Evolutionary conservation across 2,113 vertebrate species (phyloP), one percentile per base, ranked within the genome.

Genomic region (Tapirus terrestris): DNA sequence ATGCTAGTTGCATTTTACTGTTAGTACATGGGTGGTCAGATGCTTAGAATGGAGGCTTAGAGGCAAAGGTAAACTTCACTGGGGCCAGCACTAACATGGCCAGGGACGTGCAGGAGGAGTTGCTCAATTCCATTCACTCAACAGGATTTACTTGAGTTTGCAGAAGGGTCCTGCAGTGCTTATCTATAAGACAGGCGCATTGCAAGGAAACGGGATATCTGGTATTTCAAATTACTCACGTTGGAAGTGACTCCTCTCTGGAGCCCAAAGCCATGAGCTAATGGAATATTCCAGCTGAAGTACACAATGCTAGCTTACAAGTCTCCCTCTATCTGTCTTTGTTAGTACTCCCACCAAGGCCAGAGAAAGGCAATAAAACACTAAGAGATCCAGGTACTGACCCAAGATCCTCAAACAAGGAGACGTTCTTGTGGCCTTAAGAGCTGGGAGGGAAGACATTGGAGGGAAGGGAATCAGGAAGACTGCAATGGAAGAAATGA

Each of bases 241-340:
- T 88, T 96, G 75, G 84, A 96, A 87, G 67, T 86, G n/a, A 67
- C 48, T 94, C 48, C 39, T 87, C 39, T 87, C 51, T 51, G 77
- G 45, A 79, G 17, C 16, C 65, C 85, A 80, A 89, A 82, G 51
- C 86, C 72, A 67, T 83, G 48, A 82, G 70, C 60, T 86, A 58
- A 51, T 84, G 83, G 76, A 86, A 77, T 80, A 65, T 70, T 93
- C 80, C 70, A 94, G 58, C 58, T 39, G 56, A 92, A 70, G 58
- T 73, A 70, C 27, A 83, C 87, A 86, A 61, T 63, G 33, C n/a
- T 85, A 60, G 61, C n/a, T 89, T 96, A 36, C 43, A 77, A 68
- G 65, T 51, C 63, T 92, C 61, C 36, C 51, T 85, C 75, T 89
- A 3, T 92, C 88, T 95, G 53, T 48, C 10, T 82, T 89, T 82